These are phyloP conservation scores for Trididemnum clinides DNA, from an alignment of 23 tunicate species.

Conservation along the genomic window DNA sequence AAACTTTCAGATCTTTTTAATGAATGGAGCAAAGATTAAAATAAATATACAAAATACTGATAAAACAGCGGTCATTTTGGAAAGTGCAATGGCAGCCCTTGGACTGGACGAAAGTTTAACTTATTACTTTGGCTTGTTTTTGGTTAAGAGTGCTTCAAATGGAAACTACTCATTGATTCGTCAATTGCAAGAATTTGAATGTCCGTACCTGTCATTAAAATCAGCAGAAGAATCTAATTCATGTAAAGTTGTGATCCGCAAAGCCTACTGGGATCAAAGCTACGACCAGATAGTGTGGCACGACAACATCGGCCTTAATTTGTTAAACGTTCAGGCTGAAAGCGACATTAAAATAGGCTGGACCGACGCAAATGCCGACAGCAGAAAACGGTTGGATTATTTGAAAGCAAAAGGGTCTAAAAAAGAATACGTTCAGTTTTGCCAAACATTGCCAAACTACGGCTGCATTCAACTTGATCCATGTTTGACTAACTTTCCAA, in stretches of 20 bases:
- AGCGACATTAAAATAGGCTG: slow-evolving; percentile 68
- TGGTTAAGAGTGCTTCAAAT: slow-evolving; percentile 32
- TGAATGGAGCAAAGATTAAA: slow-evolving; percentile 79
- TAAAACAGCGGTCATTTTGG: slow-evolving; percentile 78
- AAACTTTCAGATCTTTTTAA: slow-evolving; percentile 46
- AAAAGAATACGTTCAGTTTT: slow-evolving; percentile 68
- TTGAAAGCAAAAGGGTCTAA: slow-evolving; percentile 62
- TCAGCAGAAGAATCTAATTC: slow-evolving; percentile 37
- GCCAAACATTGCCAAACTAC: slow-evolving; percentile 78
- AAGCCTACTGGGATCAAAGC: slow-evolving; percentile 83
- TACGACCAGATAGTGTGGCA: slow-evolving; percentile 45
- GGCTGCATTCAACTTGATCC: slow-evolving; percentile 78
- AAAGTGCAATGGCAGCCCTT: slow-evolving; percentile 40
- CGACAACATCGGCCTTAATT: slow-evolving; percentile 65
- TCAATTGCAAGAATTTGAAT: slow-evolving; percentile 85
- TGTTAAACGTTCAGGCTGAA: slow-evolving; percentile 77
- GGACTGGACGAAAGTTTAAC: slow-evolving; percentile 64
- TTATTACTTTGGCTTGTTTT: slow-evolving; percentile 79
- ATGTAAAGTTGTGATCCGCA: slow-evolving; percentile 66
- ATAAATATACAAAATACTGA: slow-evolving; percentile 68
- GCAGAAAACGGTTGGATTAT: slow-evolving; percentile 8
- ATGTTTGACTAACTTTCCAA: slow-evolving; percentile 67
- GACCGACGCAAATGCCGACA: slow-evolving; percentile 49
- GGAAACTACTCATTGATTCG: slow-evolving; percentile 48
- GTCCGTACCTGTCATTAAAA: slow-evolving; percentile 82